Evolutionary conservation across 2,888 invertebrate species (phyloP).

Genomic region (Polyploca ridens): DNA sequence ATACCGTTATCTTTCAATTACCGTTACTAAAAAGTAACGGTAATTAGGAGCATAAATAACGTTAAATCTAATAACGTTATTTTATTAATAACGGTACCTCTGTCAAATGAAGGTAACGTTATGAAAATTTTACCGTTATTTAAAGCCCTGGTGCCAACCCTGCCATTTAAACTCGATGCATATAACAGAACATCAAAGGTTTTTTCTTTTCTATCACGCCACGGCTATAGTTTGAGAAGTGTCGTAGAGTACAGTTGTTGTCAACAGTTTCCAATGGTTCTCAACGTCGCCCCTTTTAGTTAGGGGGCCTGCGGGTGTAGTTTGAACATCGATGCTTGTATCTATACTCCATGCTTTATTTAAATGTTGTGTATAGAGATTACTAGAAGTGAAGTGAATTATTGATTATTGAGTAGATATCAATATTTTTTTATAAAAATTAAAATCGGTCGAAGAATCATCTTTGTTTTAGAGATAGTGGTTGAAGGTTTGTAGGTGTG

Average conservation of each 20-base stretch:
- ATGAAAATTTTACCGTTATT: too few species aligned
- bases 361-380: not conserved
- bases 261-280: slow-evolving; percentile 2
- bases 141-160: not conserved
- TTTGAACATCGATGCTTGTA: not conserved
- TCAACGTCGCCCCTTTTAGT: not conserved
- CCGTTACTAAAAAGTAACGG: too few species aligned
- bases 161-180: not conserved
- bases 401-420: too few species aligned
- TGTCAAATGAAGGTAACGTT: too few species aligned
- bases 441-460: too few species aligned
- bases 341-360: not conserved
- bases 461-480: too few species aligned
- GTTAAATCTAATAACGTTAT: too few species aligned
- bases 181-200: slow-evolving; percentile 2
- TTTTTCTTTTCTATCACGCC: slow-evolving; percentile 6
- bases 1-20: too few species aligned
- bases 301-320: not conserved
- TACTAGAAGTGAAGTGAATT: not conserved
- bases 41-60: too few species aligned
- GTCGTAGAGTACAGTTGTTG: not conserved
- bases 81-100: too few species aligned
- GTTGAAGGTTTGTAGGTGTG: too few species aligned
- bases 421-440: too few species aligned
- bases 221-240: slow-evolving; percentile 1